Percentiles rank a stretch among this genome's conserved stretches.
These are phyloP conservation scores for Arrhamphus sclerolepis DNA, from an alignment of 2,797 vertebrate species.

Conservation along the genomic window DNA sequence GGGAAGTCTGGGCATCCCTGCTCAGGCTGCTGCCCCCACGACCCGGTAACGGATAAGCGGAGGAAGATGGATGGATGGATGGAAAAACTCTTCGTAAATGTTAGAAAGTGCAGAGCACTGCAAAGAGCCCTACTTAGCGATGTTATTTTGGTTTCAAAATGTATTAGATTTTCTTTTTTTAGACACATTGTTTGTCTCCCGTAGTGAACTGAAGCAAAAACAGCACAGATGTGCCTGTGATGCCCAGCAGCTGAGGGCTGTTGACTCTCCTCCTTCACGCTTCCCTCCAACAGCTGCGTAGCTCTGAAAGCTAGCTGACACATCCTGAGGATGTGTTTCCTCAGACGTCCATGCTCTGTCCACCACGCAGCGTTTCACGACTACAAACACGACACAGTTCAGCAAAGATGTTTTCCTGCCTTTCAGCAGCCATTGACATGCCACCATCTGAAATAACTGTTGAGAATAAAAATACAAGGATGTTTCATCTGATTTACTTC, in stretches of 20 bases:
- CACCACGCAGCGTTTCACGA: constrained; percentile 5
- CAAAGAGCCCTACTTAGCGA: too few relatives aligned
- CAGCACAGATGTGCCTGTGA: not conserved
- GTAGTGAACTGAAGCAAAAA: not conserved
- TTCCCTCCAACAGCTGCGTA: constrained; percentile 9
- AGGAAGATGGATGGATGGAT: too few relatives aligned
- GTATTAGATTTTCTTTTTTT: too few relatives aligned
- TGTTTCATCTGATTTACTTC: too few relatives aligned
- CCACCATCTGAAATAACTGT: constrained; percentile 6
- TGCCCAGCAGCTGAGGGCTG: constrained; percentile 1
- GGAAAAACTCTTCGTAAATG: too few relatives aligned
- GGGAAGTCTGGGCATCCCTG: too few relatives aligned
- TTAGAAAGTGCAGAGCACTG: too few relatives aligned
- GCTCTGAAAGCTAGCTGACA: not conserved
- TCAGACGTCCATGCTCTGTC: constrained; percentile 10
- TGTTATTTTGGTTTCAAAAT: not conserved
- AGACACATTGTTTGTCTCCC: not conserved
- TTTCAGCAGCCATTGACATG: constrained; percentile 9
- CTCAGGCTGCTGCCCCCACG: too few relatives aligned
- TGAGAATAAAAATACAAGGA: constrained; percentile 10
- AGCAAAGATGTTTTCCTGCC: constrained; percentile 11
- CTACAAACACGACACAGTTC: constrained; percentile 18
- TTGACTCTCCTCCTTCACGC: not conserved
- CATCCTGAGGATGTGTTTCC: constrained; percentile 4
- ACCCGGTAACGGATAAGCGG: too few relatives aligned